phyloP scores from a whole-genome alignment of 2,113 vertebrate species.

The Patagioenas fasciata region DNA sequence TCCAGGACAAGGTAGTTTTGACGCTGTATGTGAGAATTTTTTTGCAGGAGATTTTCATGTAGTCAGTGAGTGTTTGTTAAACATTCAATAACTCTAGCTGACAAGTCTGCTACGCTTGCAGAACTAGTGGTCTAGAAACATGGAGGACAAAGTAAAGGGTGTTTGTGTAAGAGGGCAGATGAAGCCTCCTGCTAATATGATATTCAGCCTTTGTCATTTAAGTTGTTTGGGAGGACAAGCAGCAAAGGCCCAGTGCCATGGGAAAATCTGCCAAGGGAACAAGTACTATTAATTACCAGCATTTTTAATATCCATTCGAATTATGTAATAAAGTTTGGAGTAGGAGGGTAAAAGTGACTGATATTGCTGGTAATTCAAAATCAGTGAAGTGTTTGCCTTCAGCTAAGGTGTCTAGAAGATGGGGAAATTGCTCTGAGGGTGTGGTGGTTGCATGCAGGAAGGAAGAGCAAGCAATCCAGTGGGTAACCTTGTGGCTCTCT shows the following conservation, averaged over 20 bases:
- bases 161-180: background rate
- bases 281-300: background rate
- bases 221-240: background rate
- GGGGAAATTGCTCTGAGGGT: background rate
- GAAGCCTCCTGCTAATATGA: background rate
- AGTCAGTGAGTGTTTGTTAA: background rate
- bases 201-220: background rate
- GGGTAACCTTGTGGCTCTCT: background rate
- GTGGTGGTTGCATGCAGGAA: background rate
- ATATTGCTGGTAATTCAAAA: background rate
- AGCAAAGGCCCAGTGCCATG: background rate
- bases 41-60: background rate
- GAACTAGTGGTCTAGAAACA: background rate
- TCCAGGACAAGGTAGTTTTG: background rate
- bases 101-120: slow-evolving; percentile 28
- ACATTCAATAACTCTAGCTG: background rate
- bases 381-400: background rate
- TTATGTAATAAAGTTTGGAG: background rate
- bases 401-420: background rate
- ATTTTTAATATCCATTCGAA: background rate
- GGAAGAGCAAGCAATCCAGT: background rate
- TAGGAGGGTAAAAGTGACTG: background rate
- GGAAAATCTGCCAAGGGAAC: background rate
- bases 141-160: background rate
- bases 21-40: background rate